These are phyloP conservation scores for Ditula angustiorana DNA, from an alignment of 2,888 invertebrate genomes.

Conservation along the genomic window DNA sequence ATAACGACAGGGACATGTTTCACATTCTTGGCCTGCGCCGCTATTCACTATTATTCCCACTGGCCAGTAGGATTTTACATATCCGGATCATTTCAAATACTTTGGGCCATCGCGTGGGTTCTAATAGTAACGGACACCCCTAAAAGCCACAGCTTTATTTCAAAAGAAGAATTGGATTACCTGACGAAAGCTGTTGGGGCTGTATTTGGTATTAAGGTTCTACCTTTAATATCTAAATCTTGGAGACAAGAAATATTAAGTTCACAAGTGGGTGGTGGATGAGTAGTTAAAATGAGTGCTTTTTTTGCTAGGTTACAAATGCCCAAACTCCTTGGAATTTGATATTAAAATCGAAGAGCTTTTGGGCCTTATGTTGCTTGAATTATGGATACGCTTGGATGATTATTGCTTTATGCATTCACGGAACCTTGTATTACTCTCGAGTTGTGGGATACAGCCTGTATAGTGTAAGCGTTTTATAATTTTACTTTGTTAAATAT, in stretches of 20 bases:
- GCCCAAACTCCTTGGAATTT: slow-evolving; percentile 70
- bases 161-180: slow-evolving; percentile 85
- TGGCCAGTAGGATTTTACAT: slow-evolving; percentile 89
- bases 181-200: slow-evolving; percentile 85
- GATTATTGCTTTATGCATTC: slow-evolving; percentile 71
- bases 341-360: slow-evolving; percentile 69
- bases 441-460: slow-evolving; percentile 64
- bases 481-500: not conserved
- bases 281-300: not conserved
- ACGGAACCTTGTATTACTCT: slow-evolving; percentile 74
- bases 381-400: slow-evolving; percentile 82
- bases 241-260: not conserved
- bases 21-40: slow-evolving; percentile 88
- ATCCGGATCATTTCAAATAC: slow-evolving; percentile 81
- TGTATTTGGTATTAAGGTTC: slow-evolving; percentile 74
- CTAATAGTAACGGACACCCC: slow-evolving; percentile 87
- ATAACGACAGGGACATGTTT: slow-evolving; percentile 86
- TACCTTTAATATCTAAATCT: not conserved
- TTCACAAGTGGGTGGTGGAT: not conserved
- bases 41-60: slow-evolving; percentile 85
- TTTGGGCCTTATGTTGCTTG: slow-evolving; percentile 74
- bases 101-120: slow-evolving; percentile 85
- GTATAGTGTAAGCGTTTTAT: slow-evolving; percentile 62
- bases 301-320: slow-evolving; percentile 66
- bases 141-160: slow-evolving; percentile 85